These are phyloP conservation scores for Criorhina ranunculi DNA, from an alignment of 2,888 invertebrate species.

Conservation along the genomic window DNA sequence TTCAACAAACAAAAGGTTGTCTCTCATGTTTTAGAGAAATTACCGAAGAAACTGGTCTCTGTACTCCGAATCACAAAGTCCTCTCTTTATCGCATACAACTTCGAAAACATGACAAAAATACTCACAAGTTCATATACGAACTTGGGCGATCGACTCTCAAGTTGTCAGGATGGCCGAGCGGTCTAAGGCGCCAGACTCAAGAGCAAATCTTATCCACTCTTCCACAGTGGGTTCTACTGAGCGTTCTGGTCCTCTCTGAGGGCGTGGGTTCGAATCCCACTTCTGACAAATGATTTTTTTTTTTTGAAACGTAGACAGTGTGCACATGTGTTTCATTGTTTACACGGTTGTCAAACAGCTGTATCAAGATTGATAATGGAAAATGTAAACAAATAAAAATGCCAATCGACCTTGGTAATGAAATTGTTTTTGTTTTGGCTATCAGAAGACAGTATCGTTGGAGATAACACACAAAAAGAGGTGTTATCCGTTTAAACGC, in stretches of 20 bases:
- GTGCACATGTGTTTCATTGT: neutral
- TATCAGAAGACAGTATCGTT: slow-evolving; percentile 29
- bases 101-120: neutral
- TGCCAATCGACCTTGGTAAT: slow-evolving; percentile 36
- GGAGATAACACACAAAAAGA: neutral
- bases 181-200: slow-evolving; percentile 81
- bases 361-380: slow-evolving; percentile 34
- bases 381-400: slow-evolving; percentile 14
- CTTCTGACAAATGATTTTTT: slow-evolving; percentile 72
- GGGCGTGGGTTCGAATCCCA: slow-evolving; percentile 77
- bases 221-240: slow-evolving; percentile 44
- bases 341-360: slow-evolving; percentile 33
- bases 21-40: too few species aligned
- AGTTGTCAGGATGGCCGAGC: slow-evolving; percentile 79
- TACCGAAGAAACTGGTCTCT: too few species aligned
- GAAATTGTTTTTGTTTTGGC: slow-evolving; percentile 41
- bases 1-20: too few species aligned
- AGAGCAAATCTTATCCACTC: slow-evolving; percentile 78
- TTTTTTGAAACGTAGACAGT: neutral
- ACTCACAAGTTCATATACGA: neutral
- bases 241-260: slow-evolving; percentile 77
- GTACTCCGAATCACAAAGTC: too few species aligned
- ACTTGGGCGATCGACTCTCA: slow-evolving; percentile 1
- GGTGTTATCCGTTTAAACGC: slow-evolving; percentile 4
- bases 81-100: too few species aligned